phyloP scores from a whole-genome alignment of 2,888 invertebrate genomes.

The Tenthredo mesomela region DNA sequence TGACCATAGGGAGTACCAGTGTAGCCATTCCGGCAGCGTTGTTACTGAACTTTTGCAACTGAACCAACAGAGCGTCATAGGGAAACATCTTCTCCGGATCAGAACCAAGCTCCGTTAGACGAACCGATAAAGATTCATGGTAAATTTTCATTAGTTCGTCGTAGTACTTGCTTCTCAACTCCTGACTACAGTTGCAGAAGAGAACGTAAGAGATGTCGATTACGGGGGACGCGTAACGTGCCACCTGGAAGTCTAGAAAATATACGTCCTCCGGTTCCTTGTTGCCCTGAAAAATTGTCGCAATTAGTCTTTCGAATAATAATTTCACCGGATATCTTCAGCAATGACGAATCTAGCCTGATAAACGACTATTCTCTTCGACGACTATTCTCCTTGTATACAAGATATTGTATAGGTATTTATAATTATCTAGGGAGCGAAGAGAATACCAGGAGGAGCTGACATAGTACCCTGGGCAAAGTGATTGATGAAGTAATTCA shows the following conservation, averaged over 20 bases:
- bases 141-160: slow-evolving; percentile 69
- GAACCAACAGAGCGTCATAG: slow-evolving; percentile 62
- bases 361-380: background rate
- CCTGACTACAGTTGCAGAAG: slow-evolving; percentile 67
- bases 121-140: slow-evolving; percentile 65
- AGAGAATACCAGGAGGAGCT: background rate
- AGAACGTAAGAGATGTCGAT: slow-evolving; percentile 72
- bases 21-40: slow-evolving; percentile 65
- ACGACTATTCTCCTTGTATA: background rate
- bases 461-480: background rate
- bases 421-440: too few species aligned
- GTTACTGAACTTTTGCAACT: slow-evolving; percentile 67
- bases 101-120: slow-evolving; percentile 63
- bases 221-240: slow-evolving; percentile 64
- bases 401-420: background rate
- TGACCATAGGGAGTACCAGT: slow-evolving; percentile 64
- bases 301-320: background rate
- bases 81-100: slow-evolving; percentile 68
- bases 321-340: background rate
- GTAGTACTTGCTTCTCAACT: slow-evolving; percentile 65
- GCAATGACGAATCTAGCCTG: background rate
- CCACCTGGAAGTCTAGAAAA: slow-evolving; percentile 63
- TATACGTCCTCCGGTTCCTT: slow-evolving; percentile 57
- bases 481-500: background rate
- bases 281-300: slow-evolving; percentile 54